phyloP scores from a whole-genome alignment of 2,888 invertebrate genomes.

The Nomada ruficornis region DNA sequence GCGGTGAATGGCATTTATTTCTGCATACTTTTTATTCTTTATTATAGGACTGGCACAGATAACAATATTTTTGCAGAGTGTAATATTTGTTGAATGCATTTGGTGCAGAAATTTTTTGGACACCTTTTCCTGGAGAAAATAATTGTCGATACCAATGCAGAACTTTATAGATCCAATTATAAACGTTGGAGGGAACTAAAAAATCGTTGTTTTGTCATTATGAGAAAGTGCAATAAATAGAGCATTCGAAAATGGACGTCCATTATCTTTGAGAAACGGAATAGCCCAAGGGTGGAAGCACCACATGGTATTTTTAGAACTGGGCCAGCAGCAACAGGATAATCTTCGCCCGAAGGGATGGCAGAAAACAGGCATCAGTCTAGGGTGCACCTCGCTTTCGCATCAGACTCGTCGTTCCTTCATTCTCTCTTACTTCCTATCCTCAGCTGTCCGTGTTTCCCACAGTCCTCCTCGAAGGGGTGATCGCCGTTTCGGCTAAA shows the following conservation, averaged over 20 bases:
- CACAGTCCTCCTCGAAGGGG: conserved; percentile 78
- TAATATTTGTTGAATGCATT: too few species aligned
- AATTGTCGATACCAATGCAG: too few species aligned
- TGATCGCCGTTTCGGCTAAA: conserved; percentile 74
- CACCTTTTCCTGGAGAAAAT: too few species aligned
- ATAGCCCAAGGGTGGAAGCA: conserved; percentile 16
- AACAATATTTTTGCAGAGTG: too few species aligned
- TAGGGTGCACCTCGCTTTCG: conserved; percentile 44
- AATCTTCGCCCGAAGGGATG: conserved; percentile 63
- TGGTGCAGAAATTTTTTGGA: too few species aligned
- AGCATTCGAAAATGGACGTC: neutral
- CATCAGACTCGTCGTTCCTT: conserved; percentile 56
- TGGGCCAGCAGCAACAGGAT: conserved; percentile 51
- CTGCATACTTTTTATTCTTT: neutral
- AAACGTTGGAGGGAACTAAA: too few species aligned
- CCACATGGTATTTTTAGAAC: conserved; percentile 26
- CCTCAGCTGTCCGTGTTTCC: conserved; percentile 78
- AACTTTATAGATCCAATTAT: too few species aligned
- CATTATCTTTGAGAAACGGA: neutral
- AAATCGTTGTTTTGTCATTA: too few species aligned
- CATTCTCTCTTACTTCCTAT: conserved; percentile 58
- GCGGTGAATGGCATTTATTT: neutral
- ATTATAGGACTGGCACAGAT: too few species aligned
- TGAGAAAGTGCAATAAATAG: too few species aligned
- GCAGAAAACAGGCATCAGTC: conserved; percentile 28